phyloP scores from a whole-genome alignment of 2,797 vertebrate genomes.

The Liparis tanakae region DNA sequence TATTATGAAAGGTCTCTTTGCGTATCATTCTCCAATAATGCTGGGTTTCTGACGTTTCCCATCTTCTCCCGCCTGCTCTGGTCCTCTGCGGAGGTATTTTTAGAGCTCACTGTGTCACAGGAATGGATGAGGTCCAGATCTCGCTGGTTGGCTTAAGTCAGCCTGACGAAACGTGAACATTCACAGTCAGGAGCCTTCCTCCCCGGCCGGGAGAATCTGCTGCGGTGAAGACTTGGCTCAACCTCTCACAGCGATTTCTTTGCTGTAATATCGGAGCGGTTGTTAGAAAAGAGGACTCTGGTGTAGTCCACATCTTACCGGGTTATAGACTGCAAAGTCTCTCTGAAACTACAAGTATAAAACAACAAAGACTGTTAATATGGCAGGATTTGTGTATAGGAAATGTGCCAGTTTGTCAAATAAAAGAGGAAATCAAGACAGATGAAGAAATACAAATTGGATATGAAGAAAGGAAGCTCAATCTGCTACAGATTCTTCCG shows the following conservation, averaged over 20 bases:
- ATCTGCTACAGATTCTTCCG: constrained; percentile 18
- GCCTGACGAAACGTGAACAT: constrained; percentile 73
- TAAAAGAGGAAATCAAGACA: constrained; percentile 1
- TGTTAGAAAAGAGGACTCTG: constrained; percentile 30
- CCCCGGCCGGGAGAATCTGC: constrained; percentile 67
- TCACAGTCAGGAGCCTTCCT: constrained; percentile 73
- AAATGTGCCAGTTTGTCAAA: constrained; percentile 15
- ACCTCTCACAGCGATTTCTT: constrained; percentile 42
- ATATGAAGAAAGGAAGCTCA: neutral
- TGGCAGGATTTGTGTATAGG: neutral
- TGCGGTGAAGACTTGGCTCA: constrained; percentile 43
- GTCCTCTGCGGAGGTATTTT: constrained; percentile 68
- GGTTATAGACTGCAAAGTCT: neutral
- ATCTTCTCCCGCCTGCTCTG: constrained; percentile 33
- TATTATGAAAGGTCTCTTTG: constrained; percentile 24
- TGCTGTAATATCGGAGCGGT: constrained; percentile 4
- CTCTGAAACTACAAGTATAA: neutral
- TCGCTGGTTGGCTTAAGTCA: constrained; percentile 70
- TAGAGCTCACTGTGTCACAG: constrained; percentile 69
- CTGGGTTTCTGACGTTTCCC: constrained; percentile 26
- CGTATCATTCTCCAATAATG: constrained; percentile 31
- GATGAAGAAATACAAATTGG: neutral
- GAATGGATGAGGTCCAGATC: constrained; percentile 75
- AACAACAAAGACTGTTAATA: neutral
- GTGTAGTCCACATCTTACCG: constrained; percentile 7